Base-by-base conservation (phyloP, 1,140 invertebrate genomes). In the Hylyphantes graminicola region DNA sequence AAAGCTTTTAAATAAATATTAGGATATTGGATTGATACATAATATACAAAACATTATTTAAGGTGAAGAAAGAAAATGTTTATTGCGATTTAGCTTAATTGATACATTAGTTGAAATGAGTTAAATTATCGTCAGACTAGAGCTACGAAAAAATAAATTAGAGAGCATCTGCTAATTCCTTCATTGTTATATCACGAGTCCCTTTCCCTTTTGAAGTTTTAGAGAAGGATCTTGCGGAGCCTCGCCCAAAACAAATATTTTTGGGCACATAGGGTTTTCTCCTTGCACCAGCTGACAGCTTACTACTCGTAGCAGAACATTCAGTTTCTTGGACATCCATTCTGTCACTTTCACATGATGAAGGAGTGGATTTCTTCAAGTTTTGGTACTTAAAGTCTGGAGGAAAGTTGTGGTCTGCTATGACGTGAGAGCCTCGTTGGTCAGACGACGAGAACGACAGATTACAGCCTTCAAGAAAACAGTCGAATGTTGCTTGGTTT, bases 211-310 rank as follows among this genome's bases (percentile, higher is more conserved):
- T 48, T 11, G 50, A n/a, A 12, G 35, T 75, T 74, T 83, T 74
- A 6, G 11, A 59, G 75, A 83, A 83, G n/a, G 80, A 17, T 64
- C 70, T 51, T 21, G 55, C 8, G 15, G 72, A 83, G 15, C 80
- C 80, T 7, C 63, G 80, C n/a, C 80, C 80, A 75, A 83, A 83
- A n/a, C 80, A 83, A 12, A 83, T 65, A 55, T 53, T 53, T 17
- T 21, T 17, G 67, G 80, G 80, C 15, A 83, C 80, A 53, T 54
- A 53, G 51, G 48, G 74, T 51, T 64, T 76, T 3, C 48, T 21
- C 55, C 53, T 78, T 7, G 57, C 19, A 35, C 15, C 59, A 19
- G 53, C 48, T 7, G 50, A 51, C 9, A 21, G 50, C 15, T 64
- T 55, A 12, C 15, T 55, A 53, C 35, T 70, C 3, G 21, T 17